These are phyloP conservation scores for Larimichthys crocea DNA, from an alignment of 2,113 vertebrate species.

Conservation along the genomic window DNA sequence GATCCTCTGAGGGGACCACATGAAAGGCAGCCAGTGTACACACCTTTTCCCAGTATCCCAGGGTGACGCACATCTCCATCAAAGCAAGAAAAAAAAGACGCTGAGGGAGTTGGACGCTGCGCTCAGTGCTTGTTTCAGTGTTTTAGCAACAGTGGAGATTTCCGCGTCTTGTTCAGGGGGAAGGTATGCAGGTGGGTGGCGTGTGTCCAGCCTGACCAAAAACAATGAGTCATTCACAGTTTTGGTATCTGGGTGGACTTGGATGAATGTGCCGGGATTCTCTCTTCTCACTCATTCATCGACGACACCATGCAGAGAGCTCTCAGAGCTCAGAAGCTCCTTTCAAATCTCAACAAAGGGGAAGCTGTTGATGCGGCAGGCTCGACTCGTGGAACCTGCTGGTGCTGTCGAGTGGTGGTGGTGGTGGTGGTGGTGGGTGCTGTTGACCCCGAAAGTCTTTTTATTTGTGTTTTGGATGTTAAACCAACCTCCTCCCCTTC, in stretches of 20 bases:
- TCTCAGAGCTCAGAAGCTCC: slow-evolving; percentile 21
- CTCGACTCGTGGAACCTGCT: slow-evolving; percentile 31
- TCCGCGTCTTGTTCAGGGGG: not conserved
- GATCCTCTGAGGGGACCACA: slow-evolving; percentile 4
- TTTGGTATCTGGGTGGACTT: slow-evolving; percentile 5
- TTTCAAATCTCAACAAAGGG: slow-evolving; percentile 53
- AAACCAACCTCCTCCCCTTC: not conserved
- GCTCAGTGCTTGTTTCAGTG: not conserved
- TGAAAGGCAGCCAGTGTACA: slow-evolving; percentile 16
- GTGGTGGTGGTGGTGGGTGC: not conserved
- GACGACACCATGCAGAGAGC: not conserved
- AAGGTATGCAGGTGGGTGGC: slow-evolving; percentile 41
- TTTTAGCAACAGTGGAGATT: slow-evolving; percentile 8
- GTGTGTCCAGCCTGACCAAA: slow-evolving; percentile 7
- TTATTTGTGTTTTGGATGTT: slow-evolving; percentile 28
- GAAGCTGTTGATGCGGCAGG: slow-evolving; percentile 59
- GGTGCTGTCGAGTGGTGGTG: slow-evolving; percentile 1
- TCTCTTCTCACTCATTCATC: not conserved
- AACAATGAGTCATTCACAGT: slow-evolving; percentile 54
- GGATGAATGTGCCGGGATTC: slow-evolving; percentile 8
- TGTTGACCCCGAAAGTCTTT: slow-evolving; percentile 25
- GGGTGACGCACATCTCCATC: slow-evolving; percentile 18
- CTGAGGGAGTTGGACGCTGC: not conserved
- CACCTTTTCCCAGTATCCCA: slow-evolving; percentile 28
- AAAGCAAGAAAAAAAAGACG: not conserved